Evolutionary conservation across 92 coral and sea anemone species (phyloP).

Genomic region (Anthopleura xanthogrammica): DNA sequence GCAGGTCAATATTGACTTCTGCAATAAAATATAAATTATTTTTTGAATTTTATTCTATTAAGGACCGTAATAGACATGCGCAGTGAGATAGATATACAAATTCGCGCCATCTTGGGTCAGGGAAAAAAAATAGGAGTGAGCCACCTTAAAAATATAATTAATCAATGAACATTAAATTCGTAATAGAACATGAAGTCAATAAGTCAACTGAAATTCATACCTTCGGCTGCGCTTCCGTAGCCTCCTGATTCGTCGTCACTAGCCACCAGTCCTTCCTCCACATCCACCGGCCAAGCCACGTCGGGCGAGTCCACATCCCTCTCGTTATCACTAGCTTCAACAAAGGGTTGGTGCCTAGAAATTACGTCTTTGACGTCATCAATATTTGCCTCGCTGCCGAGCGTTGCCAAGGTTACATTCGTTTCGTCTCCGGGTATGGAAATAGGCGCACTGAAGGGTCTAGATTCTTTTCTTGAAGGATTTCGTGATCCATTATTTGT

Average conservation of each 20-base stretch:
- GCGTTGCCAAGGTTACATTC: slow-evolving; percentile 58
- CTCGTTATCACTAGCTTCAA: slow-evolving; percentile 39
- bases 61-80: no score
- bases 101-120: not conserved
- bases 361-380: slow-evolving; percentile 46
- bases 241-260: slow-evolving; percentile 31
- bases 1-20: slow-evolving; percentile 42
- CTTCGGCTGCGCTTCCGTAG: slow-evolving; percentile 47
- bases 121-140: no score
- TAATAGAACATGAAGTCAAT: not conserved
- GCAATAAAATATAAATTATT: not conserved
- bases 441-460: slow-evolving; percentile 34
- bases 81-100: no score
- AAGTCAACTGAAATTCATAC: not conserved
- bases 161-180: not conserved
- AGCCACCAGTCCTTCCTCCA: slow-evolving; percentile 28
- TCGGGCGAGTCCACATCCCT: slow-evolving; percentile 58
- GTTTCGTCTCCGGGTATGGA: slow-evolving; percentile 30
- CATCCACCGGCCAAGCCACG: slow-evolving; percentile 56
- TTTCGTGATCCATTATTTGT: not conserved
- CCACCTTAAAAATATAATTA: not conserved
- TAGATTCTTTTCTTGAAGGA: not conserved
- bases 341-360: slow-evolving; percentile 48
- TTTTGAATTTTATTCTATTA: no score
- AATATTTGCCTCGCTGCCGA: slow-evolving; percentile 73